Evolutionary conservation across 2,113 vertebrate genomes (phyloP), one percentile per base, ranked within the genome.

Genomic region (Carassius auratus): DNA sequence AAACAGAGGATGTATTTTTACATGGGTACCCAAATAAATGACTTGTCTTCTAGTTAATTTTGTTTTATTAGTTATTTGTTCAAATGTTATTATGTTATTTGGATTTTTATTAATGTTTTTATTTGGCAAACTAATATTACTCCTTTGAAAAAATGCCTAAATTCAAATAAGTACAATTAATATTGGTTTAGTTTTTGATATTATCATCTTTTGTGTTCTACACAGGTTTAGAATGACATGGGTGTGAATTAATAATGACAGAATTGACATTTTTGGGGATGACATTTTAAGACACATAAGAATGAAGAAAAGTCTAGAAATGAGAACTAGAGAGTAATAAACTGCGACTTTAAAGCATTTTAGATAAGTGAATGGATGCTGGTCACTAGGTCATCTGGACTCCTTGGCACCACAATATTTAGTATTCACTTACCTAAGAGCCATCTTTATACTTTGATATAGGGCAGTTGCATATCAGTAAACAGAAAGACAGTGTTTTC

Each of bases 391-490:
- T 23, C 3, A 45, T 15, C 7, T 30, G 79, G 79, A 81, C 62
- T 68, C 26, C 15, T 13, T 1, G 79, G 80, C 64, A 33, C 80
- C 64, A 82, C 45, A 30, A 71, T 71, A 82, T 82, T 82, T 71
- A 57, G 64, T 38, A n/a, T n/a, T 69, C 64, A 50, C 45, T 50
- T 68, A 79, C 59, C 62, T 33, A 62, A 81, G 82, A 57, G 48
- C 85, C 71, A 12, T n/a, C 15, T 78, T 59, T 83, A 80, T 85
- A 77, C 62, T 36, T 78, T 78, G 76, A 78, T 15, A 30, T 23
- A 48, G 59, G 26, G 13, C n/a, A 64, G 81, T 87, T 85, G 64
- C 71, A 85, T 30, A 73, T 13, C 87, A 81, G 71, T 26, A 78
- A 82, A 85, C 10, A 83, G 52, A 81, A 71, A 66, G 66, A 14